These are phyloP conservation scores for Myrmophylax atrothorax DNA, from an alignment of 2,113 vertebrate species.

Conservation along the genomic window DNA sequence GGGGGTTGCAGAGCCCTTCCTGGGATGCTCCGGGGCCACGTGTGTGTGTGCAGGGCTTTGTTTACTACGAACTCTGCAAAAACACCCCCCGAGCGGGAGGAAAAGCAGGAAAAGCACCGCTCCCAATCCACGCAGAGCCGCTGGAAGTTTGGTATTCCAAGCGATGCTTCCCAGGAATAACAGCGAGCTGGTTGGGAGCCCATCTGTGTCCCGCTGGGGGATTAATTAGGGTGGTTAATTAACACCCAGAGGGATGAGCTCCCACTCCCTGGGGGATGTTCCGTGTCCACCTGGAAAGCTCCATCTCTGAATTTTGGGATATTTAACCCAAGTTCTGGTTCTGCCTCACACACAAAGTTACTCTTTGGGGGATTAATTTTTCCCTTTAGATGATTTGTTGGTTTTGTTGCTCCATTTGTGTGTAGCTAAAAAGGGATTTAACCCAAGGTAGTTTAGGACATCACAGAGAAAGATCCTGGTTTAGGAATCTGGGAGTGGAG, in stretches of 20 bases:
- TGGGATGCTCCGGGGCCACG: neutral
- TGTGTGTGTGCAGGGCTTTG: fast-evolving
- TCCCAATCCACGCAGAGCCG: neutral
- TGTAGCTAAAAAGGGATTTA: neutral
- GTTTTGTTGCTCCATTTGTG: neutral
- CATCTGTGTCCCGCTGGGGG: neutral
- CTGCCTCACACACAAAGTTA: neutral
- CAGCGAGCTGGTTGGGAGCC: neutral
- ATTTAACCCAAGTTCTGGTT: neutral
- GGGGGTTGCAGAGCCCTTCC: neutral
- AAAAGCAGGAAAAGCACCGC: neutral
- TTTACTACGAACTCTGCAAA: neutral
- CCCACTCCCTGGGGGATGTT: neutral
- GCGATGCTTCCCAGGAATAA: neutral
- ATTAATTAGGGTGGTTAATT: neutral
- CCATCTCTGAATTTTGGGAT: neutral
- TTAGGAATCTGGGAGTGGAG: neutral
- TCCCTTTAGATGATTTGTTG: too few species aligned
- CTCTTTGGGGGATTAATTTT: fast-evolving
- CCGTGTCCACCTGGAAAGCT: neutral
- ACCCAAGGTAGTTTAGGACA: neutral
- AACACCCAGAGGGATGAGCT: neutral
- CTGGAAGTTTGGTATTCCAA: neutral
- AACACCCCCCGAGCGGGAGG: fast-evolving
- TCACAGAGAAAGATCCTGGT: neutral